Evolutionary conservation across 23 tunicate genomes (phyloP), one percentile per base, ranked within the genome.

Genomic region (Aplidium turbinatum): DNA sequence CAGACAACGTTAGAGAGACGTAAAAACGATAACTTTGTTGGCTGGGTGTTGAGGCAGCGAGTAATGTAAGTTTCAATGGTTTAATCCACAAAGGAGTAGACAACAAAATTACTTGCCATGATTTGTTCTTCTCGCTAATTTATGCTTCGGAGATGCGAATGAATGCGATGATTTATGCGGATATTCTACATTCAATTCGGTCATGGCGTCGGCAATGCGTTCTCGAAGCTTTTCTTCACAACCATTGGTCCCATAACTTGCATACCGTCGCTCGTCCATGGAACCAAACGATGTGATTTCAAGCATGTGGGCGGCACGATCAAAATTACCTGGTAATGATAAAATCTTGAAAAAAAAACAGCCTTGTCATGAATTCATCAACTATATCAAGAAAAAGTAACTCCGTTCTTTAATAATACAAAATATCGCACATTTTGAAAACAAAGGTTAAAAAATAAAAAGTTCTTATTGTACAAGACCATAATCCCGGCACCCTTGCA

Each of bases 201-300:
- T 36, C 92, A 78, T 78, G 1, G 84, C 92, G 60, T 85, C 84
- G 19, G 80, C 92, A 18, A 78, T 85, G 28, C 84, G 35, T 51
- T 78, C 84, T 33, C 33, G 42, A 58, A 85, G 32, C 28, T 51
- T 64, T 2, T 81, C 87, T 45, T 71, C 79, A 5, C 36, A 58
- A 1, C 24, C 51, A 42, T 40, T 45, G 3, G 6, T 36, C 3
- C 63, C 63, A 2, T 31, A 28, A 28, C 58, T 47, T 4, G 73
- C 19, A 32, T n/a, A 50, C 11, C 83, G 42, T 25, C 75, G 57
- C 18, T 85, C 92, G 23, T 78, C 92, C 33, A 85, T 18, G 34
- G 92, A 85, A 1, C 84, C 92, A 20, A 11, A 9, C 1, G 78
- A 52, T 27, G 38, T 78, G 38, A 85, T 63, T 33, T 85, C 80